Percentiles rank a stretch among this genome's conserved stretches.
Conservation (phyloP, 2,797 vertebrate species). For the Gobio occitaniae region DNA sequence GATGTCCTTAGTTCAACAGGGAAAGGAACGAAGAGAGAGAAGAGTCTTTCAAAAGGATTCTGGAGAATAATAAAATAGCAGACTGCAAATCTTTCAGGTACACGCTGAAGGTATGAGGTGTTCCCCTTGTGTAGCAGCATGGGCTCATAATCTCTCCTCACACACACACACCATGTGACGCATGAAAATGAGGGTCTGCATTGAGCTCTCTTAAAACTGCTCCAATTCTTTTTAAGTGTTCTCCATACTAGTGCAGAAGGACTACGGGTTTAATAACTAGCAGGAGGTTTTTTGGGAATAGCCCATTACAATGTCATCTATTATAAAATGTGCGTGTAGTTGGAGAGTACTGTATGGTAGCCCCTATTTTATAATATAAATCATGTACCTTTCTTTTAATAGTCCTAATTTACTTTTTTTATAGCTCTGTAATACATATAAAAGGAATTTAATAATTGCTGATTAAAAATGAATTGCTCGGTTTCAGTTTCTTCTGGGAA, state of each 20-base stretch:
- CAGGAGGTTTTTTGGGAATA: conserved; percentile 12
- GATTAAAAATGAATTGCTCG: conserved; percentile 38
- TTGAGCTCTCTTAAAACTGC: conserved; percentile 11
- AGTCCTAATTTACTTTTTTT: conserved; percentile 21
- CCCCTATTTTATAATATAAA: conserved; percentile 29
- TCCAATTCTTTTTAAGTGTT: conserved; percentile 29
- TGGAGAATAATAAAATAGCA: conserved; percentile 62
- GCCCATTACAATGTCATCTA: conserved; percentile 39
- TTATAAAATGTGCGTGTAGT: conserved; percentile 7
- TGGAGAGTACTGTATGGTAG: conserved; percentile 20
- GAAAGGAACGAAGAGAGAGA: conserved; percentile 57
- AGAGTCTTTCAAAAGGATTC: conserved; percentile 68
- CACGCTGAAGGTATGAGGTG: conserved; percentile 45
- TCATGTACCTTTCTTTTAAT: conserved; percentile 39
- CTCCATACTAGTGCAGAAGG: conserved; percentile 13
- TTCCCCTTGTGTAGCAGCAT: conserved; percentile 39
- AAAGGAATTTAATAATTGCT: conserved; percentile 41
- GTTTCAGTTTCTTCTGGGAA: conserved; percentile 8
- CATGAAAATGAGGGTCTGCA: conserved; percentile 22
- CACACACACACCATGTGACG: not conserved
- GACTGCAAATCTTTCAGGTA: conserved; percentile 71
- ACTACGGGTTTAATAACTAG: conserved; percentile 42
- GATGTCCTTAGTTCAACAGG: conserved; percentile 70
- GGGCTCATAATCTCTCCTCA: conserved; percentile 43
- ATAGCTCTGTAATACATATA: conserved; percentile 34